phyloP scores from a whole-genome alignment of 2,113 vertebrate species.

The Onychostoma macrolepis region DNA sequence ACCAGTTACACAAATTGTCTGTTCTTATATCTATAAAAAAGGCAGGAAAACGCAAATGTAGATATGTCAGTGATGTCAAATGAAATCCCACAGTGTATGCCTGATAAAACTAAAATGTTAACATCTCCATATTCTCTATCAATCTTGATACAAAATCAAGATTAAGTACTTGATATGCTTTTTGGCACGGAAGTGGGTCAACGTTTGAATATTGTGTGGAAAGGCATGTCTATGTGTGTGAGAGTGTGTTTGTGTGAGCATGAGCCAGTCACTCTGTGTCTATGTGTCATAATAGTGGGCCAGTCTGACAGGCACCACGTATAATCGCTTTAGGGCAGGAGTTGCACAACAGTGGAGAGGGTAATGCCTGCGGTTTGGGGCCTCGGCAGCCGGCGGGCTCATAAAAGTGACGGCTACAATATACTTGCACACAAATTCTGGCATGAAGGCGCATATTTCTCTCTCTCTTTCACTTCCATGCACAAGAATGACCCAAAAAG shows the following conservation, averaged over 20 bases:
- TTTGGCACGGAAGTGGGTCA: background rate
- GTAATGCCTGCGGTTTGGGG: slow-evolving; percentile 86
- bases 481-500: slow-evolving; percentile 26
- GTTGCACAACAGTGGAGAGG: slow-evolving; percentile 83
- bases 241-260: slow-evolving; percentile 7
- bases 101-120: slow-evolving; percentile 4
- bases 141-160: background rate
- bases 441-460: slow-evolving; percentile 38
- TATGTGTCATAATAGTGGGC: slow-evolving; percentile 74
- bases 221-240: slow-evolving; percentile 8
- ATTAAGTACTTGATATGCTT: background rate
- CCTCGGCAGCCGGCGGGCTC: slow-evolving; percentile 75
- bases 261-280: slow-evolving; percentile 35
- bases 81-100: slow-evolving; percentile 33
- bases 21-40: no score
- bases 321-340: slow-evolving; percentile 81
- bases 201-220: slow-evolving; percentile 7
- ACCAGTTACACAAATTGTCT: no score
- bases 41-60: background rate
- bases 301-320: slow-evolving; percentile 86
- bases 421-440: slow-evolving; percentile 62
- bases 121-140: background rate
- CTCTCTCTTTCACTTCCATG: slow-evolving; percentile 30
- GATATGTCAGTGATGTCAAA: slow-evolving; percentile 18
- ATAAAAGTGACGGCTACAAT: slow-evolving; percentile 69